Conservation (phyloP, 1,140 invertebrate genomes). For the Drosophila cardini region DNA sequence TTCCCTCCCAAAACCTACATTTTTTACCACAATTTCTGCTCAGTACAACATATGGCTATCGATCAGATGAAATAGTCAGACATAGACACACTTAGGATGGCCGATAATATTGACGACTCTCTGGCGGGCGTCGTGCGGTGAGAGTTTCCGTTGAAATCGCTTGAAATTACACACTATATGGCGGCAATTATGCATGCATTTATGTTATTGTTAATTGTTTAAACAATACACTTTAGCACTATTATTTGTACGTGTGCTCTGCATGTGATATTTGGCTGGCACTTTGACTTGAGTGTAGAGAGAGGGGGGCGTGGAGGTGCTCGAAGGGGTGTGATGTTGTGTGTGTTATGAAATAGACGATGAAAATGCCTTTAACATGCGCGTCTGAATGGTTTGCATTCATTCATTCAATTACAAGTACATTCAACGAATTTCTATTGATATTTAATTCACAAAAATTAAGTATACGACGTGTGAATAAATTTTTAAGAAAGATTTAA, state of each 20-base stretch:
- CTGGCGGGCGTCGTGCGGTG: conserved; percentile 73
- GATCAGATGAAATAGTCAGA: conserved; percentile 18
- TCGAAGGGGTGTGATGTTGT: neutral
- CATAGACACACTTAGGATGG: neutral
- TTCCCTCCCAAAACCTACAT: too few species aligned
- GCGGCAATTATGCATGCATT: conserved; percentile 75
- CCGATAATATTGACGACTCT: conserved; percentile 47
- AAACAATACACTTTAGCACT: conserved; percentile 60
- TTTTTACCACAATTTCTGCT: too few species aligned
- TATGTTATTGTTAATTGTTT: conserved; percentile 83
- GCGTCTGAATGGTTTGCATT: conserved; percentile 59
- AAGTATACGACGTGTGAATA: conserved; percentile 25
- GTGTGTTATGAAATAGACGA: conserved; percentile 56
- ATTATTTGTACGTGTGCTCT: conserved; percentile 44
- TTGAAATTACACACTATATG: conserved; percentile 76
- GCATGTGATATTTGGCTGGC: conserved; percentile 36
- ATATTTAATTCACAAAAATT: conserved; percentile 61
- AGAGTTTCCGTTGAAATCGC: conserved; percentile 68
- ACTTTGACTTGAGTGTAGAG: neutral
- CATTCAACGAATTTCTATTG: conserved; percentile 8
- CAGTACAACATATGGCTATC: neutral
- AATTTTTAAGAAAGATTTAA: too few species aligned
- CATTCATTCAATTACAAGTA: conserved; percentile 59
- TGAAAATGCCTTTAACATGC: conserved; percentile 33
- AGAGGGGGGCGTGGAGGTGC: neutral